These are phyloP conservation scores for Ia io DNA, from an alignment of 2,113 vertebrate species.

Conservation along the genomic window DNA sequence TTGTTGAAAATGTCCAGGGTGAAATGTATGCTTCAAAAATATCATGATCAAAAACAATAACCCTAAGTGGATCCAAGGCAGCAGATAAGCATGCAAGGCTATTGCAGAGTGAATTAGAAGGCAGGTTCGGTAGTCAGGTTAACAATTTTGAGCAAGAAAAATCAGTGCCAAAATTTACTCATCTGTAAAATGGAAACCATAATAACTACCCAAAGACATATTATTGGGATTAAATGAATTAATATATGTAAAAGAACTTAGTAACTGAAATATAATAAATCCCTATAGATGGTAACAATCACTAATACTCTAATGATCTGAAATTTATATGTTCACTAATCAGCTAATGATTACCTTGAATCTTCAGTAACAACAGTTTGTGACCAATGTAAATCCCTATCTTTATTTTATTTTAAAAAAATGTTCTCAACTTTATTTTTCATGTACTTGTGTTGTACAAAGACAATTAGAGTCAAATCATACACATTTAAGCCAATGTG, in stretches of 20 bases:
- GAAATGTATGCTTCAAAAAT: background rate
- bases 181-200: slow-evolving; percentile 4
- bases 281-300: background rate
- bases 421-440: background rate
- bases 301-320: background rate
- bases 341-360: background rate
- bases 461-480: background rate
- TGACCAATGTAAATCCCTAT: background rate
- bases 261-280: slow-evolving; percentile 1
- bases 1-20: background rate
- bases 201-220: slow-evolving; percentile 11
- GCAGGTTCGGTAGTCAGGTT: background rate
- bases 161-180: background rate
- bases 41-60: background rate
- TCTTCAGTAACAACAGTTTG: background rate
- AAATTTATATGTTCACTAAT: background rate
- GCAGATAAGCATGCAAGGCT: background rate
- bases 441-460: background rate
- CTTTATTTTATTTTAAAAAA: background rate
- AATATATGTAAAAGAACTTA: background rate
- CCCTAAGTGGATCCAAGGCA: background rate
- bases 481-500: background rate
- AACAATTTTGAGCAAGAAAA: background rate
- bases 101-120: background rate
- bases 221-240: background rate